Conservation (phyloP, 1,140 invertebrate genomes). For the Gyrodactylus bullatarudis region DNA sequence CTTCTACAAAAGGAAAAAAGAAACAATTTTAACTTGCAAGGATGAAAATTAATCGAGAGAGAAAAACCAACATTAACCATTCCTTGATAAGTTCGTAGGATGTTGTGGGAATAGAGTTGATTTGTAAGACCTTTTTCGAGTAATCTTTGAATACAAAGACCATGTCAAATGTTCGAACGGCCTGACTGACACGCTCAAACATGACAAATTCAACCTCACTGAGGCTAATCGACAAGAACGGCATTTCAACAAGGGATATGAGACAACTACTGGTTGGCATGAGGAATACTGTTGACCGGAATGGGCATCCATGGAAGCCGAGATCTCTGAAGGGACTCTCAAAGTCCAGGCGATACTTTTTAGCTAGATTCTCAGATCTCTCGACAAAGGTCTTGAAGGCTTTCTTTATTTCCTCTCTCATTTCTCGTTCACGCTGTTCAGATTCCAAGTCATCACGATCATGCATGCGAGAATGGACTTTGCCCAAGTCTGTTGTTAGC, state of each 20-base stretch:
- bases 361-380: constrained; percentile 64
- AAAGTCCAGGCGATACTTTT: constrained; percentile 77
- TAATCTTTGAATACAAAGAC: constrained; percentile 98
- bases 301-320: constrained; percentile 87
- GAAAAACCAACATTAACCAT: constrained; percentile 50
- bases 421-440: constrained; percentile 80
- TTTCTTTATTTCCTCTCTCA: constrained; percentile 70
- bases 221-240: constrained; percentile 80
- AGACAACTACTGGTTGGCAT: constrained; percentile 83
- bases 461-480: constrained; percentile 84
- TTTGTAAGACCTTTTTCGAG: constrained; percentile 56
- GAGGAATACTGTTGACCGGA: constrained; percentile 61
- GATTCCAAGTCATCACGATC: constrained; percentile 88
- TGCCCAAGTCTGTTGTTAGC: constrained; percentile 90
- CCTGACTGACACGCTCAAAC: constrained; percentile 90
- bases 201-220: constrained; percentile 91
- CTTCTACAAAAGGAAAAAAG: constrained; percentile 13
- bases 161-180: constrained; percentile 97
- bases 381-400: constrained; percentile 95
- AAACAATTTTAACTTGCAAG: not conserved
- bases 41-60: not conserved
- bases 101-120: constrained; percentile 89
- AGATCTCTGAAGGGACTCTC: constrained; percentile 87
- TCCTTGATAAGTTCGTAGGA: constrained; percentile 95
- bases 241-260: constrained; percentile 91